phyloP scores from a whole-genome alignment of 2,797 vertebrate species.

The Spondyliosoma cantharus region DNA sequence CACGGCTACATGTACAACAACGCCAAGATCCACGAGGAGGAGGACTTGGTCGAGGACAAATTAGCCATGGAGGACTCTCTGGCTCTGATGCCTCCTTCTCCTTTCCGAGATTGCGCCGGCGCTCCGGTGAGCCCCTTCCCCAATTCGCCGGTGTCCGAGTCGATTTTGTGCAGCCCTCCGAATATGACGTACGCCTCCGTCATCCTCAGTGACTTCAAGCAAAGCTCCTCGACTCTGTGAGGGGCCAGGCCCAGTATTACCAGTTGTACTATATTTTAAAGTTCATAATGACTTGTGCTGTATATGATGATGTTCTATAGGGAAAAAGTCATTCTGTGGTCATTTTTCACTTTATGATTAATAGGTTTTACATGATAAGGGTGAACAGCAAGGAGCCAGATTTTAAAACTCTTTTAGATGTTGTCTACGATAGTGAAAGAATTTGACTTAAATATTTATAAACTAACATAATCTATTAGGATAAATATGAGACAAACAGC shows the following conservation, averaged over 20 bases:
- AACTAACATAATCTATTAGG: slow-evolving; percentile 60
- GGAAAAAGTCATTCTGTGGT: slow-evolving; percentile 38
- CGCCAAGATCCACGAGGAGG: slow-evolving; percentile 86
- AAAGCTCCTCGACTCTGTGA: slow-evolving; percentile 97
- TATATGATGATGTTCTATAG: slow-evolving; percentile 31
- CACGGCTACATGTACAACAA: slow-evolving; percentile 92
- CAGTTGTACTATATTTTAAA: slow-evolving; percentile 41
- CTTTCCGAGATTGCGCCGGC: slow-evolving; percentile 91
- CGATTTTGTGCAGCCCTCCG: slow-evolving; percentile 91
- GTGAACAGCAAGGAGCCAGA: slow-evolving; percentile 34
- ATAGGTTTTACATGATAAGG: slow-evolving; percentile 57
- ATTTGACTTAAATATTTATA: slow-evolving; percentile 55
- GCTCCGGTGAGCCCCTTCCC: slow-evolving; percentile 88
- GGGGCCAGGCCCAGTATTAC: slow-evolving; percentile 11
- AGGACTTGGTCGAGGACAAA: slow-evolving; percentile 85
- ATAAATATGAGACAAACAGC: slow-evolving; percentile 39
- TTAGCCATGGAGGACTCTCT: slow-evolving; percentile 88
- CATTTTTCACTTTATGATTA: slow-evolving; percentile 52
- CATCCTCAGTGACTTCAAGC: slow-evolving; percentile 94
- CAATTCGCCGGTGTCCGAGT: slow-evolving; percentile 94
- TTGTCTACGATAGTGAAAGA: slow-evolving; percentile 48
- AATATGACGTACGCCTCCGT: slow-evolving; percentile 91
- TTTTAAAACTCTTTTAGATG: slow-evolving; percentile 51
- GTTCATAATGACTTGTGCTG: slow-evolving; percentile 51
- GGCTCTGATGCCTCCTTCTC: slow-evolving; percentile 93